Evolutionary conservation across 1,140 invertebrate species (phyloP).

Genomic region (Eriosoma lanigerum): DNA sequence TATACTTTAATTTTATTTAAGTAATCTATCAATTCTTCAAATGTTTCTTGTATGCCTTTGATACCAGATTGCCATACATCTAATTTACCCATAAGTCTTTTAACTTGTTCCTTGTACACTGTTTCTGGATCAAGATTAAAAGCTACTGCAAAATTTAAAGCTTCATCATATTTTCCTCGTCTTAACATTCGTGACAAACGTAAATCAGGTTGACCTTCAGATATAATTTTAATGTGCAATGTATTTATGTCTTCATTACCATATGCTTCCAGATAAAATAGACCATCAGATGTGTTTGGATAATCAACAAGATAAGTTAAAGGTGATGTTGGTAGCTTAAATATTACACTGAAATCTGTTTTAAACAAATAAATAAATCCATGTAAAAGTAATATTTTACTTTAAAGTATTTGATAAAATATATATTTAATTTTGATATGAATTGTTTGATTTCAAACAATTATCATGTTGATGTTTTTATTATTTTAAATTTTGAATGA

Average conservation of each 20-base stretch:
- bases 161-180: constrained; percentile 58
- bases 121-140: constrained; percentile 58
- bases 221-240: constrained; percentile 58
- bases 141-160: constrained; percentile 58
- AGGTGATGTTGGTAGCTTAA: constrained; percentile 57
- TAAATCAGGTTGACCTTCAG: constrained; percentile 58
- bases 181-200: constrained; percentile 58
- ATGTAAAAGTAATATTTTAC: too few species aligned
- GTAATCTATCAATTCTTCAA: constrained; percentile 38
- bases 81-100: constrained; percentile 57
- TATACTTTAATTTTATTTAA: constrained; percentile 49
- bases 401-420: too few species aligned
- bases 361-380: background rate
- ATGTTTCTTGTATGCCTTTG: constrained; percentile 52
- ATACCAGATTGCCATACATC: constrained; percentile 55
- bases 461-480: too few species aligned
- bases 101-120: constrained; percentile 58
- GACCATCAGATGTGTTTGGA: constrained; percentile 56
- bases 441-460: too few species aligned
- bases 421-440: too few species aligned
- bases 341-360: constrained; percentile 57
- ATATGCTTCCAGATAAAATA: constrained; percentile 58
- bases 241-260: constrained; percentile 54
- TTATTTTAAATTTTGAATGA: too few species aligned
- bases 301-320: constrained; percentile 57